Evolutionary conservation across 2,113 vertebrate species (phyloP).

Genomic region (Geococcyx californianus): DNA sequence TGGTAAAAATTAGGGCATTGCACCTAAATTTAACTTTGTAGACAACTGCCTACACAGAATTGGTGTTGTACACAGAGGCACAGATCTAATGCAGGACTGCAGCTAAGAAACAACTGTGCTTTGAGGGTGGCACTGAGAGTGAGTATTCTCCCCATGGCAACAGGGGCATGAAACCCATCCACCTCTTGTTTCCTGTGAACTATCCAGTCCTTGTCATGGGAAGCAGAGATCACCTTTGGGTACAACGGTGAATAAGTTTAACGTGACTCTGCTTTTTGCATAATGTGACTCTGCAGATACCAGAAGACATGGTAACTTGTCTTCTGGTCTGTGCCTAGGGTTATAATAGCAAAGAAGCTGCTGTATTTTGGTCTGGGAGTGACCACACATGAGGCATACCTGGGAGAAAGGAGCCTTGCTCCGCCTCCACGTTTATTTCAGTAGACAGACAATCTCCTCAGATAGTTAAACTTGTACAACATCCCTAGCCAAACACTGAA

Average conservation of each 20-base stretch:
- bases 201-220: neutral
- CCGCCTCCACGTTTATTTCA: neutral
- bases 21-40: neutral
- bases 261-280: neutral
- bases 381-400: neutral
- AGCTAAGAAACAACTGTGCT: neutral
- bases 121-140: neutral
- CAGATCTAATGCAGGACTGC: neutral
- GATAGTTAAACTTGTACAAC: neutral
- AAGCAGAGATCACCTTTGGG: neutral
- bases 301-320: neutral
- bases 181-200: neutral
- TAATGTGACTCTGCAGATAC: no score
- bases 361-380: neutral
- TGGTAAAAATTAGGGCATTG: neutral
- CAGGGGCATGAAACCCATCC: neutral
- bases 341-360: neutral
- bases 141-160: neutral
- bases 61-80: neutral
- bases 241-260: neutral
- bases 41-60: neutral
- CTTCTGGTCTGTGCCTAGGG: neutral
- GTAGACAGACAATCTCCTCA: neutral
- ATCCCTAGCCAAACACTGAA: neutral
- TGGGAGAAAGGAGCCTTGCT: neutral